Percentiles rank a stretch among this genome's conserved stretches.
These are phyloP conservation scores for Dasyprocta punctata DNA, from an alignment of 2,113 vertebrate species.

Conservation along the genomic window DNA sequence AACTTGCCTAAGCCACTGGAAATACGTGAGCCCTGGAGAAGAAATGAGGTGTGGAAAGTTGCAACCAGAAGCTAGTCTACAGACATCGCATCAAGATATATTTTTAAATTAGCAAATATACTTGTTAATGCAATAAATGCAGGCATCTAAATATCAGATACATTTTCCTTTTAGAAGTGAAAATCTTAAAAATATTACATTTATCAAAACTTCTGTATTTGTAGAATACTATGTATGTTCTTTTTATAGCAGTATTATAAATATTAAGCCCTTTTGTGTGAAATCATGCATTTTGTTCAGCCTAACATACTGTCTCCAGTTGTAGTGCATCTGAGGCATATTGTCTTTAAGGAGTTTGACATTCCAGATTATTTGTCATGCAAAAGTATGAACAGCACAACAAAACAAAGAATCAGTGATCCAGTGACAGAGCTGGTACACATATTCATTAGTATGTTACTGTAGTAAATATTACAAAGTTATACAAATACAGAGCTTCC, in stretches of 20 bases:
- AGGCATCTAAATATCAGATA: neutral
- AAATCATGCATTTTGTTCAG: neutral
- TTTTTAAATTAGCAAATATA: neutral
- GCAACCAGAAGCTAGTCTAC: neutral
- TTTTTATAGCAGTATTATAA: neutral
- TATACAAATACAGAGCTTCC: neutral
- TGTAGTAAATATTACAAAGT: neutral
- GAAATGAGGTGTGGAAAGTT: neutral
- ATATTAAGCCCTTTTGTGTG: neutral
- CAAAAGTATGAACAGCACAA: neutral
- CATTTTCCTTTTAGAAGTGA: neutral
- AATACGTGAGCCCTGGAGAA: neutral
- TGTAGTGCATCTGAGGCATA: neutral
- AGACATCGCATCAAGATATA: neutral
- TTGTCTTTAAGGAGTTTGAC: neutral
- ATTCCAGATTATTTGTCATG: neutral
- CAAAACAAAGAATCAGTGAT: neutral
- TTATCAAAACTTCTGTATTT: neutral
- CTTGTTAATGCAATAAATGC: neutral
- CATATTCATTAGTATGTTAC: neutral
- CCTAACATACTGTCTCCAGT: neutral
- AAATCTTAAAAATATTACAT: neutral
- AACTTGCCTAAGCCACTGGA: neutral
- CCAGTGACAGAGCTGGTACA: neutral
- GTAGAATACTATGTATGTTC: neutral